These are phyloP conservation scores for Amazona guildingii DNA, from an alignment of 2,113 vertebrate species.

Conservation along the genomic window DNA sequence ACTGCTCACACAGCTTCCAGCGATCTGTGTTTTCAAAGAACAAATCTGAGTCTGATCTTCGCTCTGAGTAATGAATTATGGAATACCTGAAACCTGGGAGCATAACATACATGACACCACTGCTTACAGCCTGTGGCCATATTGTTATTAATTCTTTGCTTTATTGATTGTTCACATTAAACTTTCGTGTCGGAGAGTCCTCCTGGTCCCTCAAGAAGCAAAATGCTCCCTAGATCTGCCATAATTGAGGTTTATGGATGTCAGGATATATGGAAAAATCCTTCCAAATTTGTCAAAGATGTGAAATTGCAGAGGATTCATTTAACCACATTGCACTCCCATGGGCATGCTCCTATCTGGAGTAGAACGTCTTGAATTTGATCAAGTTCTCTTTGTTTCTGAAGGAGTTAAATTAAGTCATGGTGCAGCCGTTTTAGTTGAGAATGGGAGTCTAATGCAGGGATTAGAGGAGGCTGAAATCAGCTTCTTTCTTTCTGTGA, in stretches of 20 bases:
- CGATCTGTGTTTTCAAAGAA: neutral
- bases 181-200: neutral
- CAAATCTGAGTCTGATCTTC: neutral
- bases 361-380: neutral
- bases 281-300: neutral
- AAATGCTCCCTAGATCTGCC: neutral
- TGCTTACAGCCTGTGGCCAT: neutral
- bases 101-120: neutral
- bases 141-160: neutral
- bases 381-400: neutral
- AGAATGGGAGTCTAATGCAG: neutral
- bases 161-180: neutral
- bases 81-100: neutral
- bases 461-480: neutral
- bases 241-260: neutral
- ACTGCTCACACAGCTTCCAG: neutral
- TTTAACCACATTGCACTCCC: neutral
- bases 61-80: neutral
- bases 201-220: neutral
- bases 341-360: neutral
- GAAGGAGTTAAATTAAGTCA: neutral
- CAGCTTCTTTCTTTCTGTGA: neutral
- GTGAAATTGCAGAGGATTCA: neutral
- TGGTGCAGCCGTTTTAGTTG: neutral
- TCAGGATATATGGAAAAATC: neutral